Conservation (phyloP, 2,113 vertebrate species). For the Aegypius monachus region DNA sequence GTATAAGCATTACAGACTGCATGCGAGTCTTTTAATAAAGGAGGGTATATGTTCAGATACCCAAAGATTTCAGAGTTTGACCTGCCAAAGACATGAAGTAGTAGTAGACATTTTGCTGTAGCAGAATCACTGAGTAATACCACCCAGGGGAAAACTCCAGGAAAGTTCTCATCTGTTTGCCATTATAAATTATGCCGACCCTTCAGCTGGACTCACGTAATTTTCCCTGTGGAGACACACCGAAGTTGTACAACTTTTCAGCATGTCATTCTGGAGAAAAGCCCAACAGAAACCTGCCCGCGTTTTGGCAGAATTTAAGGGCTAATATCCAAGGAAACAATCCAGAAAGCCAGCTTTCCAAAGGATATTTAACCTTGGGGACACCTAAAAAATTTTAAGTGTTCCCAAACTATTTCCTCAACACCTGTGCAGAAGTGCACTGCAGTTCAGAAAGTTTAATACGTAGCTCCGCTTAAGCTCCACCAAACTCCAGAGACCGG, state of each 20-base stretch:
- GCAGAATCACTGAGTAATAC: slow-evolving; percentile 2
- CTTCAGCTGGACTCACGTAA: slow-evolving; percentile 19
- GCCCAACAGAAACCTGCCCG: neutral
- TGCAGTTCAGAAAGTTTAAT: neutral
- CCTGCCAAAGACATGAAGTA: slow-evolving; percentile 37
- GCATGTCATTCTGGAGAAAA: neutral
- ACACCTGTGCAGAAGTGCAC: slow-evolving; percentile 8
- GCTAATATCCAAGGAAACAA: slow-evolving; percentile 16
- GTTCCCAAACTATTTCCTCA: slow-evolving; percentile 7
- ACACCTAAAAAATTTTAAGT: neutral
- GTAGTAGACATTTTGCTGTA: slow-evolving; percentile 13
- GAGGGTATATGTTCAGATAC: neutral
- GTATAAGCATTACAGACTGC: neutral
- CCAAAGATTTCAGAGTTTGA: slow-evolving; percentile 1
- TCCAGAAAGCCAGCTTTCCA: slow-evolving; percentile 37
- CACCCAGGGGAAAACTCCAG: neutral
- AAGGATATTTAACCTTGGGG: slow-evolving; percentile 40
- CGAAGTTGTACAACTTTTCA: slow-evolving; percentile 30
- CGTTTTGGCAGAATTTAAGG: slow-evolving; percentile 29
- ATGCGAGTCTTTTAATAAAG: neutral
- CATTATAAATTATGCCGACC: slow-evolving; percentile 41
- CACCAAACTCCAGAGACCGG: neutral
- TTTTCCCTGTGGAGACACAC: slow-evolving; percentile 29
- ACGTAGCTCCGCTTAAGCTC: neutral
- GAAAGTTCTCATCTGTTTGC: slow-evolving; percentile 57